Conservation (phyloP, 1,140 invertebrate species). For the Acromyrmex heyeri region DNA sequence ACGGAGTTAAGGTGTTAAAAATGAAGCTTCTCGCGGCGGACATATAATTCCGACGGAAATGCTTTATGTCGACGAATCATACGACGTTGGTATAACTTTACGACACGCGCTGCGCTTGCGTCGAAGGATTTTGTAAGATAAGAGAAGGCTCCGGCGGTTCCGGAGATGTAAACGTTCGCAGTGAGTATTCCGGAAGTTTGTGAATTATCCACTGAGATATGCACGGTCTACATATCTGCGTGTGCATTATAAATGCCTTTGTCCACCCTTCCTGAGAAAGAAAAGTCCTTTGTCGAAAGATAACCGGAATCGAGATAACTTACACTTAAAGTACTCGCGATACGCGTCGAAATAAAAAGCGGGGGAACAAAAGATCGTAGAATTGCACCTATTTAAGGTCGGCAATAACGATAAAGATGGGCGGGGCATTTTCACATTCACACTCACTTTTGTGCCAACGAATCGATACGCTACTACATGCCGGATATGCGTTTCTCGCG, state of each 20-base stretch:
- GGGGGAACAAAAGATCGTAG: background rate
- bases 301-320: background rate
- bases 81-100: slow-evolving; percentile 55
- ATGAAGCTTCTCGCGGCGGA: slow-evolving; percentile 38
- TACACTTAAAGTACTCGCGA: background rate
- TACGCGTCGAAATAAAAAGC: slow-evolving; percentile 11
- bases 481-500: slow-evolving; percentile 13
- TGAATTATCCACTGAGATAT: slow-evolving; percentile 60
- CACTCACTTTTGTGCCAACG: slow-evolving; percentile 31
- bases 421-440: slow-evolving; percentile 14
- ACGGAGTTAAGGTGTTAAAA: slow-evolving; percentile 46
- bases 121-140: slow-evolving; percentile 36
- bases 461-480: slow-evolving; percentile 34
- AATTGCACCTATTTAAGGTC: slow-evolving; percentile 21
- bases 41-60: slow-evolving; percentile 45
- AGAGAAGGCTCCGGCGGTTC: background rate
- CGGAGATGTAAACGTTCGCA: slow-evolving; percentile 48
- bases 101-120: slow-evolving; percentile 2
- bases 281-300: slow-evolving; percentile 40
- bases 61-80: slow-evolving; percentile 49
- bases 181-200: slow-evolving; percentile 17
- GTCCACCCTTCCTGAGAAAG: background rate
- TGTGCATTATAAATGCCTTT: slow-evolving; percentile 47
- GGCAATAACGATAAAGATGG: slow-evolving; percentile 16
- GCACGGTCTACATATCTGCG: background rate